A percentile compares a stretch with the other conserved stretches of the same genome.
phyloP scores from a whole-genome alignment of 2,888 invertebrate species.

The Eilema caniola region DNA sequence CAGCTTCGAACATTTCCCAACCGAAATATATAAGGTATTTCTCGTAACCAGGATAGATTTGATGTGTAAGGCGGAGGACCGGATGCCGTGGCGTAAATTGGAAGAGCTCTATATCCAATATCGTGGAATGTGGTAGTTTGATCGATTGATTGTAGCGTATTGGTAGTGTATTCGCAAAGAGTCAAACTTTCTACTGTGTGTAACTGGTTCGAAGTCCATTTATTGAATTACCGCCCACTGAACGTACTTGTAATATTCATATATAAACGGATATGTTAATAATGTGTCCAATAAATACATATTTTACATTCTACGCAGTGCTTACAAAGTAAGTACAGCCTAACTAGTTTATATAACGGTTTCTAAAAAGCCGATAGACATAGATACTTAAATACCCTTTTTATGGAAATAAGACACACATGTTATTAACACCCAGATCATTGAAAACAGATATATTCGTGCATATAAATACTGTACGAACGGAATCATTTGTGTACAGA shows the following conservation, averaged over 20 bases:
- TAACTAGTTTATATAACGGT: no score
- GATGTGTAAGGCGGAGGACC: constrained; percentile 5
- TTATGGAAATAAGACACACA: no score
- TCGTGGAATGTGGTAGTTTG: neutral
- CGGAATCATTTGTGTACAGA: no score
- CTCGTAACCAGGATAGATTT: neutral
- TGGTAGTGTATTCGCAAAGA: constrained; percentile 27
- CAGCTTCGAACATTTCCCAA: constrained; percentile 28
- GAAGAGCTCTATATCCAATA: neutral
- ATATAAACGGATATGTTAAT: no score
- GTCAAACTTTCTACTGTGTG: neutral
- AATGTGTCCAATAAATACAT: neutral
- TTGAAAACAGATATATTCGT: no score
- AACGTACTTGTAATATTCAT: no score
- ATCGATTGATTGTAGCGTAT: neutral
- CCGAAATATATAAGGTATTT: constrained; percentile 44
- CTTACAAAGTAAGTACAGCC: no score
- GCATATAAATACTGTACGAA: no score
- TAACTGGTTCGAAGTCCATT: neutral
- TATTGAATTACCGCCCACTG: neutral
- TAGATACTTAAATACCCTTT: no score
- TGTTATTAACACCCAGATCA: no score
- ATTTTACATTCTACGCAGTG: no score
- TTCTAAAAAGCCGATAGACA: no score
- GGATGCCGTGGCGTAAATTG: constrained; percentile 14